Evolutionary conservation across 2,888 invertebrate species (phyloP).

Genomic region (Drosophila multiciliata): DNA sequence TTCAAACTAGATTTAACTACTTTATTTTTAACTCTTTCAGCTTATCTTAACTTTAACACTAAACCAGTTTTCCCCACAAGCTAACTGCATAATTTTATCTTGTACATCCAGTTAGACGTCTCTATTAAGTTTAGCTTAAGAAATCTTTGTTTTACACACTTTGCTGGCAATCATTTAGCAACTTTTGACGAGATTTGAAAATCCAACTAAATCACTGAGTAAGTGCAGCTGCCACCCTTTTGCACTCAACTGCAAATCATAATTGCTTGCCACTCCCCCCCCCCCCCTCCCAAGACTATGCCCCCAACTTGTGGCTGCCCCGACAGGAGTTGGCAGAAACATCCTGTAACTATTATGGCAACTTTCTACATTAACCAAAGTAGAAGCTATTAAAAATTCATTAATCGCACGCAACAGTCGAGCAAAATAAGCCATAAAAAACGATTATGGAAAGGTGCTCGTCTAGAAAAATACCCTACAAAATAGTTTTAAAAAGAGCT

Average conservation of each 20-base stretch:
- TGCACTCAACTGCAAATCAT: constrained; percentile 56
- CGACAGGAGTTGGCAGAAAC: constrained; percentile 1
- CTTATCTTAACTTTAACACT: neutral
- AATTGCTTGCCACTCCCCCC: constrained; percentile 50
- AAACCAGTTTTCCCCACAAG: neutral
- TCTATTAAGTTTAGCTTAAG: neutral
- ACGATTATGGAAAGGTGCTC: neutral
- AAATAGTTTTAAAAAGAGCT: neutral
- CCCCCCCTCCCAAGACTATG: too few relatives aligned
- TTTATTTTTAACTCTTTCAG: neutral
- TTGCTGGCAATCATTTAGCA: constrained; percentile 19
- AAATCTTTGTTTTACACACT: constrained; percentile 15
- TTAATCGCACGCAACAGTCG: constrained; percentile 72
- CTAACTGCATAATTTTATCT: neutral
- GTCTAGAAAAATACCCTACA: constrained; percentile 7
- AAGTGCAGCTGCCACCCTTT: constrained; percentile 38
- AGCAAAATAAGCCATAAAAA: constrained; percentile 51
- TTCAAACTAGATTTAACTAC: neutral
- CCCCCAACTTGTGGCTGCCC: constrained; percentile 35
- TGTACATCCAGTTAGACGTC: neutral
- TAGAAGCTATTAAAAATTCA: constrained; percentile 77
- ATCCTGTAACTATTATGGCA: constrained; percentile 54
- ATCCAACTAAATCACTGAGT: constrained; percentile 31
- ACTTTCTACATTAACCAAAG: constrained; percentile 78
- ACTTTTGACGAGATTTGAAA: constrained; percentile 49